phyloP scores from a whole-genome alignment of 2,888 invertebrate species.

The Dichetophora obliterata region DNA sequence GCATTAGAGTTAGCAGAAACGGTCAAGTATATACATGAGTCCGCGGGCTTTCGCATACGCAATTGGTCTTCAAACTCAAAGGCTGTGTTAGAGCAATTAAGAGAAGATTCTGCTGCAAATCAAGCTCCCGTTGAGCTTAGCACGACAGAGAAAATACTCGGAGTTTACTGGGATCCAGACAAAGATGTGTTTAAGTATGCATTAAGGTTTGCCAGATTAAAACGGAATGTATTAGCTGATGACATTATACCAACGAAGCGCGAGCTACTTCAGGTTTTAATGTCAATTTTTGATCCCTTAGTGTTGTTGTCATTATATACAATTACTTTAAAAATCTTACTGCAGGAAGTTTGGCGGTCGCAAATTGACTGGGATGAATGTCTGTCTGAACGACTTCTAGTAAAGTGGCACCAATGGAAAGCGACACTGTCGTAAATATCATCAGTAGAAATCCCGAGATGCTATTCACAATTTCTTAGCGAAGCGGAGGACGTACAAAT shows the following conservation, averaged over 20 bases:
- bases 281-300: too few species aligned
- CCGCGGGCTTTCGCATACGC: conserved; percentile 20
- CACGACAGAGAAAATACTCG: conserved; percentile 17
- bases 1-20: conserved; percentile 29
- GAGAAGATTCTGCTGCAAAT: not conserved
- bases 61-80: too few species aligned
- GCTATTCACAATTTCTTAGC: conserved; percentile 35
- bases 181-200: too few species aligned
- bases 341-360: conserved; percentile 48
- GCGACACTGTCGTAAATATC: conserved; percentile 36
- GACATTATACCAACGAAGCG: conserved; percentile 42
- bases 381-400: conserved; percentile 15
- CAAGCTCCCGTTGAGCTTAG: not conserved
- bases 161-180: conserved; percentile 14
- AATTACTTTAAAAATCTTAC: conserved; percentile 42
- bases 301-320: conserved; percentile 38
- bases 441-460: conserved; percentile 39
- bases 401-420: conserved; percentile 45
- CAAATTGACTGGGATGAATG: conserved; percentile 45
- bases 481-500: conserved; percentile 32
- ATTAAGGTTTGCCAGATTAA: too few species aligned
- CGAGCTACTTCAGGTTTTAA: conserved; percentile 41
- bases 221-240: too few species aligned
- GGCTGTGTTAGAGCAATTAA: not conserved
- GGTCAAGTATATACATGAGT: conserved; percentile 31